A percentile compares a stretch with the other conserved stretches of the same genome.
These are phyloP conservation scores for Tauraco hartlaubi DNA, from an alignment of 2,797 vertebrate genomes.

Conservation along the genomic window DNA sequence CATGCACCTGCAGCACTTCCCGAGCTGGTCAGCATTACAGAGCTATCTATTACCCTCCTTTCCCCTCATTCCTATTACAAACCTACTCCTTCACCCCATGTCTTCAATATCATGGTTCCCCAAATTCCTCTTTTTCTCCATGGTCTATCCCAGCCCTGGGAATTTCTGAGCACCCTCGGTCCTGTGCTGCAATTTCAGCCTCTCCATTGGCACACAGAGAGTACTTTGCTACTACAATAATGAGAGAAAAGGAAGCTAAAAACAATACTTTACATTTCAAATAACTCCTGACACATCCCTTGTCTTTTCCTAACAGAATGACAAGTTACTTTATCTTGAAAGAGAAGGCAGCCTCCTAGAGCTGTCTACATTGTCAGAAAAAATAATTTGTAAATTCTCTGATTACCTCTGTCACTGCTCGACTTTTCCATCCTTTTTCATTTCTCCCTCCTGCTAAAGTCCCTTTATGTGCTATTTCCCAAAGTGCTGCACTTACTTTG, in stretches of 20 bases:
- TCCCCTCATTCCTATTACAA: background rate
- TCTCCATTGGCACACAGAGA: background rate
- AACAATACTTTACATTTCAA: conserved; percentile 76
- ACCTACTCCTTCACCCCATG: background rate
- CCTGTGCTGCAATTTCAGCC: background rate
- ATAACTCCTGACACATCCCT: conserved; percentile 71
- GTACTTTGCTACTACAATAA: conserved; percentile 52
- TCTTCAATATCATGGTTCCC: background rate
- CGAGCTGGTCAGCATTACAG: background rate
- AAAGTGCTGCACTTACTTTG: conserved; percentile 34
- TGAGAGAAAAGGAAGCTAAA: conserved; percentile 49
- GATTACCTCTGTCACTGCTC: conserved; percentile 58
- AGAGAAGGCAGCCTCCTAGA: conserved; percentile 51
- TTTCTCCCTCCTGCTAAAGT: background rate
- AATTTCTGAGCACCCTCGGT: background rate
- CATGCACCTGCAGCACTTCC: accelerated
- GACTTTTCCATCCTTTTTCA: conserved; percentile 53
- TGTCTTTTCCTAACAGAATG: conserved; percentile 69
- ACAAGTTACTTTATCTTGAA: conserved; percentile 69
- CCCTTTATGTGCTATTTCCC: conserved; percentile 54
- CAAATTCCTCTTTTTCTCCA: background rate
- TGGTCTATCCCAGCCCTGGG: background rate
- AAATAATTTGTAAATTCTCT: conserved; percentile 72
- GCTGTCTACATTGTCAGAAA: conserved; percentile 62
- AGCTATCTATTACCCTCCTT: background rate